Evolutionary conservation across 2,888 invertebrate species (phyloP), one percentile per base, ranked within the genome.

Genomic region (Clostera curtula): DNA sequence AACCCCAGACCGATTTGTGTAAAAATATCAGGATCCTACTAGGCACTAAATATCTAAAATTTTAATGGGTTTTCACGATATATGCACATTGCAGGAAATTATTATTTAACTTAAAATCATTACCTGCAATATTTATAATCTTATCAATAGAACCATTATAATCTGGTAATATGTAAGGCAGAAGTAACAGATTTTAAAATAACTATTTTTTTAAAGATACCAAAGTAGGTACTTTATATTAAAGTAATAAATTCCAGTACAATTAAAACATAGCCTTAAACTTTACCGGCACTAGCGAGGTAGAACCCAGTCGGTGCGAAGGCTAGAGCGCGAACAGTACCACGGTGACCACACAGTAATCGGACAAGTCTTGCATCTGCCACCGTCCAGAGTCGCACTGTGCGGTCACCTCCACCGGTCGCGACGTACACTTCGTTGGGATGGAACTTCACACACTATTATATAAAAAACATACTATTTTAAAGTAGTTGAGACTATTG

Each of bases 361-460:
- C 97, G 87, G 40, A 95, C 89, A 25, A 93, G 85, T 44, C 90
- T 90, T 6, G 93, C 95, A 57, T 93, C 93, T 36, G 92, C 90
- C 27, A 94, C 88, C 44, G 89, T 90, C 96, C 96, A 97, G 52
- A 97, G 75, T 15, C 96, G 88, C 24, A 96, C 90, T 18, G 92
- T 92, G 61, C 91, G 91, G 80, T 97, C 97, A n/a, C 91, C 88
- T 2, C 96, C 94, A 5, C 96, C 97, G 0, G 95, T 93, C 17
- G 95, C 96, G 43, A 97, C 62, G 66, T 97, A 97, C 49, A 90
- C 89, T 44, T 93, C 91, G 72, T 96, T 97, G 0, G 96, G 95
- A 79, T 97, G 97, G 77, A 97, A 96, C 54, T 90, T 90, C n/a
- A 94, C 87, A 60, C 91, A 89, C 92, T 92, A 64, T 20, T 68